Evolutionary conservation across 2,888 invertebrate species (phyloP).

Genomic region (Drosophila crucigera): DNA sequence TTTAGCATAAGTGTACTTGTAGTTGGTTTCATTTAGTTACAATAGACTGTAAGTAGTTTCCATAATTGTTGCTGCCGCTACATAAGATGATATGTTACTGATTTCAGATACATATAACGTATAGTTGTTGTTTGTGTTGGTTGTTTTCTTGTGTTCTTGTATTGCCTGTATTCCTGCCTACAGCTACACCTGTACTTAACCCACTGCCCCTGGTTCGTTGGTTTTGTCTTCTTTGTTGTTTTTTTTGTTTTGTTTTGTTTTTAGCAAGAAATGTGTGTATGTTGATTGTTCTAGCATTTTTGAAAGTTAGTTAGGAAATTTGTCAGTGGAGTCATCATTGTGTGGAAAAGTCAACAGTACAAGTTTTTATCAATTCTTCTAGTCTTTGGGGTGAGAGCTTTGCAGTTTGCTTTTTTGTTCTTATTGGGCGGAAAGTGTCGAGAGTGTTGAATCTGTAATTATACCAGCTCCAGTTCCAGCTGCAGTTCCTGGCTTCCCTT

Average conservation of each 20-base stretch:
- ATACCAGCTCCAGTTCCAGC: constrained; percentile 28
- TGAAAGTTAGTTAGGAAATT: constrained; percentile 72
- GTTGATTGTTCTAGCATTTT: constrained; percentile 81
- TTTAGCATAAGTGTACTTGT: constrained; percentile 60
- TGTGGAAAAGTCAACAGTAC: constrained; percentile 35
- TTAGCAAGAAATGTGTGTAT: constrained; percentile 73
- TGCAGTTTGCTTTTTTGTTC: constrained; percentile 32
- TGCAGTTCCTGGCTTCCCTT: constrained; percentile 20
- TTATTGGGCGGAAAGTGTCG: constrained; percentile 73
- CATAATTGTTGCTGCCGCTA: constrained; percentile 67
- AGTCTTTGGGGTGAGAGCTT: constrained; percentile 65
- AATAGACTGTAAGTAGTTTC: constrained; percentile 56
- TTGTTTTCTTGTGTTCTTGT: constrained; percentile 17
- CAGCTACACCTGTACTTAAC: constrained; percentile 20
- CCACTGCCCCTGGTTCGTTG: constrained; percentile 40
- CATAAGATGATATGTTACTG: constrained; percentile 84
- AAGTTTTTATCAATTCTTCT: constrained; percentile 51
- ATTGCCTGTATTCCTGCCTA: constrained; percentile 29
- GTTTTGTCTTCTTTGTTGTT: constrained; percentile 30
- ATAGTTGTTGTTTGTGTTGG: constrained; percentile 24
- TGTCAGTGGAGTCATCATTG: constrained; percentile 14
- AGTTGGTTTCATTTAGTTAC: constrained; percentile 64
- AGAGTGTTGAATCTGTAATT: constrained; percentile 53
- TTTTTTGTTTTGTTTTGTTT: constrained; percentile 14
- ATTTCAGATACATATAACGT: constrained; percentile 62